phyloP scores from a whole-genome alignment of 1,140 invertebrate species.

The Antheraea mylitta region DNA sequence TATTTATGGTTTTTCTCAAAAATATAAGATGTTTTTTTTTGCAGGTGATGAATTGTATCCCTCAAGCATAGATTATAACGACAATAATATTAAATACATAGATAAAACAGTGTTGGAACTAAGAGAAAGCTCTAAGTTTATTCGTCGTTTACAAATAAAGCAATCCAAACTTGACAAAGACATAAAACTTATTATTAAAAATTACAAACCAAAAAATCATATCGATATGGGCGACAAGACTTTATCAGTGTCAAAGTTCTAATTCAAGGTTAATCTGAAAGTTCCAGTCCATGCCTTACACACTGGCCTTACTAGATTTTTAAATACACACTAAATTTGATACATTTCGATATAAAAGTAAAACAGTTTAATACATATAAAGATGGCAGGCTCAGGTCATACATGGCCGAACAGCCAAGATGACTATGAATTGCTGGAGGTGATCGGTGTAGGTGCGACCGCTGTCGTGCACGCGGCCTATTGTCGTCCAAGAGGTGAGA shows the following conservation, averaged over 20 bases:
- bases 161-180: conserved; percentile 16
- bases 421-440: conserved; percentile 96
- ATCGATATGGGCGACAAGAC: conserved; percentile 51
- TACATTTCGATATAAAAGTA: conserved; percentile 15
- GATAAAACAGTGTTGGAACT: conserved; percentile 51
- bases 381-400: conserved; percentile 62
- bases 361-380: conserved; percentile 8
- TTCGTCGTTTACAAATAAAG: conserved; percentile 47
- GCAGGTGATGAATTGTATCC: conserved; percentile 67
- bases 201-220: conserved; percentile 56
- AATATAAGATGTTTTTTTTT: conserved; percentile 26
- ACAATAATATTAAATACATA: conserved; percentile 29
- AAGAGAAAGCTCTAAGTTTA: conserved; percentile 33
- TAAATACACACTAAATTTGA: conserved; percentile 5
- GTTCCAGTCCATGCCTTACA: conserved; percentile 41
- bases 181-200: conserved; percentile 38
- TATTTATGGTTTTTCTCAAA: no score
- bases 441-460: conserved; percentile 96
- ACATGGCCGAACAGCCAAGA: conserved; percentile 96
- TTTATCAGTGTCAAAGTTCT: no score
- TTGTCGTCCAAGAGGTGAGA: conserved; percentile 96
- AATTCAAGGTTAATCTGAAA: no score
- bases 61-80: conserved; percentile 54
- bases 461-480: conserved; percentile 97
- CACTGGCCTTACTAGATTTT: conserved; percentile 44